phyloP scores from a whole-genome alignment of 2,888 invertebrate species.

The Xestia ashworthii region DNA sequence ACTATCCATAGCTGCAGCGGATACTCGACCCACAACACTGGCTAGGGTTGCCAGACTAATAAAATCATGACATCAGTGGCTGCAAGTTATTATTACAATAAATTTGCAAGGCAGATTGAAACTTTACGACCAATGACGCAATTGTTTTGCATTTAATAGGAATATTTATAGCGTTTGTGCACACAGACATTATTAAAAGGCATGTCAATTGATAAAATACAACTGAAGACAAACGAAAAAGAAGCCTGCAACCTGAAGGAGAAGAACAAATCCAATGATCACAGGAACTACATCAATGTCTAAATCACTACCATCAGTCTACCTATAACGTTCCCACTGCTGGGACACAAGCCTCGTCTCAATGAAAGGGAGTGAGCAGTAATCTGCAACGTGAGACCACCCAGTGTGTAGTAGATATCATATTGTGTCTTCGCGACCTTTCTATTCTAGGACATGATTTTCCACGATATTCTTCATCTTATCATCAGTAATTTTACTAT shows the following conservation, averaged over 20 bases:
- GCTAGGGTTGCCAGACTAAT: conserved; percentile 46
- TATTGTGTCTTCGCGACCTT: neutral
- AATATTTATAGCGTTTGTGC: conserved; percentile 22
- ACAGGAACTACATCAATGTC: neutral
- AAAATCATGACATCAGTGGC: conserved; percentile 26
- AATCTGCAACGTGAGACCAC: neutral
- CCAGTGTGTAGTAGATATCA: neutral
- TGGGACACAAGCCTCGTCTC: neutral
- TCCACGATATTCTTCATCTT: neutral
- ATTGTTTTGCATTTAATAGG: conserved; percentile 34
- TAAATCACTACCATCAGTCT: neutral
- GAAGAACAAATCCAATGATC: too few relatives aligned
- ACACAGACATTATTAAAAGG: neutral
- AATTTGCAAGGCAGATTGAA: conserved; percentile 45
- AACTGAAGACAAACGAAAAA: neutral
- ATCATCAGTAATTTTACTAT: neutral
- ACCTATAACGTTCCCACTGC: neutral
- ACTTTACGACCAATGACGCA: conserved; percentile 30
- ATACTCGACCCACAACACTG: conserved; percentile 42
- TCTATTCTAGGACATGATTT: neutral
- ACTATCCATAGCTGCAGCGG: conserved; percentile 36
- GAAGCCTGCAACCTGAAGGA: neutral
- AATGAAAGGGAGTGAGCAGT: too few relatives aligned
- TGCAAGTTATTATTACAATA: conserved; percentile 15
- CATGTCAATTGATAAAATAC: neutral